Percentiles rank a stretch among this genome's conserved stretches.
Evolutionary conservation across 2,888 invertebrate genomes (phyloP).

Genomic region (Autographa gamma): DNA sequence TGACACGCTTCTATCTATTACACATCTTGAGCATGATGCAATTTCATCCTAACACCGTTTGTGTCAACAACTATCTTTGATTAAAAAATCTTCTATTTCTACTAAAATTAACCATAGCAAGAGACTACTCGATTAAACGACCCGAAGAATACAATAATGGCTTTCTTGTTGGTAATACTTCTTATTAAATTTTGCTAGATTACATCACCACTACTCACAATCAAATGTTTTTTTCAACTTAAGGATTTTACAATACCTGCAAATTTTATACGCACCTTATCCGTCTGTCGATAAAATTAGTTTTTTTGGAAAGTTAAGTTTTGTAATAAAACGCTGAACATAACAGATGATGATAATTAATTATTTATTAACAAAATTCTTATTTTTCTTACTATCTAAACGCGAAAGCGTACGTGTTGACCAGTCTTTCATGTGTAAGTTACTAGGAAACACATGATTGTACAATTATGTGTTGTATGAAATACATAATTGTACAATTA

Average conservation of each 20-base stretch:
- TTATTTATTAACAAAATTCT: constrained; percentile 57
- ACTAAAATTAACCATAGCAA: too few relatives aligned
- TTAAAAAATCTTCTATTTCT: too few relatives aligned
- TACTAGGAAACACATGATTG: constrained; percentile 34
- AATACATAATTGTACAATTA: constrained; percentile 28
- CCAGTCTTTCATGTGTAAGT: constrained; percentile 56
- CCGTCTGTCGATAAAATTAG: too few relatives aligned
- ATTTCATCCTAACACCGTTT: background rate
- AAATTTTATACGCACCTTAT: background rate
- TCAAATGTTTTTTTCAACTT: too few relatives aligned
- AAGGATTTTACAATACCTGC: too few relatives aligned
- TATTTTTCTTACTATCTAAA: constrained; percentile 33
- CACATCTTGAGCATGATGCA: background rate
- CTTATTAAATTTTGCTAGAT: too few relatives aligned
- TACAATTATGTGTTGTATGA: constrained; percentile 16
- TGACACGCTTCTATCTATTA: background rate
- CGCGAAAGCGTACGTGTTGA: constrained; percentile 49
- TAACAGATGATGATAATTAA: constrained; percentile 39
- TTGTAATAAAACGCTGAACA: constrained; percentile 30
- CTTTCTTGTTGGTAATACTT: too few relatives aligned
- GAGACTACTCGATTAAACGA: too few relatives aligned
- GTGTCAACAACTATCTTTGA: background rate
- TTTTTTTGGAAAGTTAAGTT: background rate
- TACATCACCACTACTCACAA: too few relatives aligned
- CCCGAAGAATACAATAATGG: too few relatives aligned